phyloP scores from a whole-genome alignment of 1,140 invertebrate species.

The Procambarus clarkii region DNA sequence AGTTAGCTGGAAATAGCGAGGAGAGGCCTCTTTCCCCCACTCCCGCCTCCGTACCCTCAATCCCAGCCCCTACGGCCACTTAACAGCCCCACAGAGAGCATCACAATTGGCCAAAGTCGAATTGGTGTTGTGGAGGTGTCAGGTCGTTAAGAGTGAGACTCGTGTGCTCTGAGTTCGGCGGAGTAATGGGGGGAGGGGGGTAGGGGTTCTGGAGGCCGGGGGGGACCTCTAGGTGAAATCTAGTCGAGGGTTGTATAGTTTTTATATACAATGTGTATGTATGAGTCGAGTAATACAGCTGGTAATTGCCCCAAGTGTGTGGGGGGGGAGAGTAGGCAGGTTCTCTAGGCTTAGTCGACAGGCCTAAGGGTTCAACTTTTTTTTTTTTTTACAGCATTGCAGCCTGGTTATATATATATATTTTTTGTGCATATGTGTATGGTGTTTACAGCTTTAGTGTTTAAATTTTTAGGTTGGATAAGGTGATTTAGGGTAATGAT shows the following conservation, averaged over 20 bases:
- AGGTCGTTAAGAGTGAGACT: constrained; percentile 47
- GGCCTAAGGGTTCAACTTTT: background rate
- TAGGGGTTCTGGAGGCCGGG: background rate
- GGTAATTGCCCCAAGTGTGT: background rate
- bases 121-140: constrained; percentile 30
- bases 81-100: too few species aligned
- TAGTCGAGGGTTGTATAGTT: constrained; percentile 31
- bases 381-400: background rate
- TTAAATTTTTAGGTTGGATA: too few species aligned
- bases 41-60: too few species aligned
- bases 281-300: too few species aligned
- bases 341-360: background rate
- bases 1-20: background rate
- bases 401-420: too few species aligned
- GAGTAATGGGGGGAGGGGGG: constrained; percentile 35
- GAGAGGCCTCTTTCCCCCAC: too few species aligned
- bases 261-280: constrained; percentile 32
- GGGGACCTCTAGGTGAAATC: constrained; percentile 54
- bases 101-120: background rate
- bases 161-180: constrained; percentile 27
- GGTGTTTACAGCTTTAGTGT: too few species aligned
- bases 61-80: too few species aligned
- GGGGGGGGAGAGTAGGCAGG: background rate
- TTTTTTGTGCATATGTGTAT: too few species aligned
- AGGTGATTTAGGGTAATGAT: too few species aligned